Evolutionary conservation across 2,797 vertebrate species (phyloP), one percentile per base, ranked within the genome.

Genomic region (Chaetophractus vellerosus): DNA sequence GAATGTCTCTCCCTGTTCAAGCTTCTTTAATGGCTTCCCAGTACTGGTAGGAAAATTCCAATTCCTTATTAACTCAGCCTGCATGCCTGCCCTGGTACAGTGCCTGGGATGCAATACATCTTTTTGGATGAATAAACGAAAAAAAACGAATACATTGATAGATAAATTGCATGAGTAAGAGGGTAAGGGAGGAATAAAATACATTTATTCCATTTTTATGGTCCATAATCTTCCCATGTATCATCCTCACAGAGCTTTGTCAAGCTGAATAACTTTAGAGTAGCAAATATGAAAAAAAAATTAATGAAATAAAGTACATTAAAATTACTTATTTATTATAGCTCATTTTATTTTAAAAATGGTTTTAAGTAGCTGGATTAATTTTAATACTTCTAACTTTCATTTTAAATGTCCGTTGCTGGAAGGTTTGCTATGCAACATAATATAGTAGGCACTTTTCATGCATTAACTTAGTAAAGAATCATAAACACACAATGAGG

Each of bases 381-480:
- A 31, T n/a, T 69, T 26, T 75, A 19, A 10, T n/a, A 74, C 41
- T 69, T 69, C 50, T 14, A 75, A 52, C 38, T 78, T 61, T 80
- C 68, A 2, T 57, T 83, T 83, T 69, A 75, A 48, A 41, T 3
- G 75, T 90, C 26, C 6, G 23, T 83, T 83, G 57, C 31, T 78
- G 69, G 33, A n/a, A 5, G 9, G 15, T 24, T 38, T 81, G 24
- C 5, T 55, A 8, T 23, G 26, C 11, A 69, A 31, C 9, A 24
- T 76, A 50, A 71, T 33, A 41, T n/a, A n/a, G 6, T 26, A 66
- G 41, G 18, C 19, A 74, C 24, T 80, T 89, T 85, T 78, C 16
- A 89, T 45, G 26, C 11, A 68, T 75, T 89, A 61, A 75, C 78
- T 80, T 33, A 81, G 74, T 55, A 69, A 96, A 82, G 61, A 33